Evolutionary conservation across 2,797 vertebrate species (phyloP), one percentile per base, ranked within the genome.

Genomic region (Sparus aurata): DNA sequence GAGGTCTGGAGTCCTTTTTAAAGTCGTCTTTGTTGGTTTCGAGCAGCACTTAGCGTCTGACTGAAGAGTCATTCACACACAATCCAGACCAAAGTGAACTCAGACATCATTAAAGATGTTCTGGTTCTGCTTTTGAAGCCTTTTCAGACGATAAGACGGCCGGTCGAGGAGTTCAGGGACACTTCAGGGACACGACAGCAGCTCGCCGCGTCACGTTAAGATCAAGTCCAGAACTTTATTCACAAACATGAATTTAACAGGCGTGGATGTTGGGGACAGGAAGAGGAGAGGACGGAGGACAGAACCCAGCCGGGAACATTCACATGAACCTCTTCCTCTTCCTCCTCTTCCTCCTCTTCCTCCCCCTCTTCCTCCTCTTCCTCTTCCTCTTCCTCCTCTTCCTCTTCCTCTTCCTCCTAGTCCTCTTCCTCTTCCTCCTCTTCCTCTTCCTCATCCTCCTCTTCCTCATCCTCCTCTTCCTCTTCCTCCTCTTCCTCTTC

Each of bases 51-150:
- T 41, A 27, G 22, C 2, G 22, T 57, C n/a, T 67, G 59, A 5
- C 6, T 27, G 53, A 59, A 49, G 60, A 59, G 60, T 13, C 34
- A 12, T 50, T 53, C 69, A 58, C 58, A 69, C 27, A 13, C 30
- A 50, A 57, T 47, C 55, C 70, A 55, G 18, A 64, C 41, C 18
- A 12, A 55, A 77, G 38, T 41, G 25, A 66, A 66, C 54, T 20
- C 64, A 27, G 58, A 55, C 27, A 30, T 59, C 53, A 65, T 13
- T 8, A 65, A 71, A 66, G 57, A 11, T n/a, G 20, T 12, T 66
- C 2, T 62, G 45, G n/a, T 77, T 73, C 27, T 77, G n/a, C 18
- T 59, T 73, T 47, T 77, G 13, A 46, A 58, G 18, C 57, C n/a
- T 62, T 34, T 55, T 45, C 15, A 17, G 30, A 41, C 34, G 53